phyloP scores from a whole-genome alignment of 2,888 invertebrate species.

The Andrena praecox region DNA sequence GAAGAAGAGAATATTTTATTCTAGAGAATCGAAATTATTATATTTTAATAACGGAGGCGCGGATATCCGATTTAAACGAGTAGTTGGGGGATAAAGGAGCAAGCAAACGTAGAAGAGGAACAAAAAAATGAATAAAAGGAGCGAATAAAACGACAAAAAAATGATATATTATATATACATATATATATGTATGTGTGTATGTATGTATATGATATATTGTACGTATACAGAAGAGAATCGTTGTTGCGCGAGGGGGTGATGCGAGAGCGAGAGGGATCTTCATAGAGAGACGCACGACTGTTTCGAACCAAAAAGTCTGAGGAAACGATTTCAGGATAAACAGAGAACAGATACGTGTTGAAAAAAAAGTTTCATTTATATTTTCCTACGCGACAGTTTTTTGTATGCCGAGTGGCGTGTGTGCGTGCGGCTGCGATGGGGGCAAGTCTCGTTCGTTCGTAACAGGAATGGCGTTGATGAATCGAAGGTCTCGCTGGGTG shows the following conservation, averaged over 20 bases:
- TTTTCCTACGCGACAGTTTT: constrained; percentile 75
- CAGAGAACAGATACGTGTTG: constrained; percentile 54
- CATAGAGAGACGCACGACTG: constrained; percentile 46
- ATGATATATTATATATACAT: constrained; percentile 18
- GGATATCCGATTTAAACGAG: constrained; percentile 54
- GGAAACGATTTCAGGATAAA: constrained; percentile 56
- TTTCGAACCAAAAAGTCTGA: constrained; percentile 72
- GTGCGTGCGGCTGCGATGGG: constrained; percentile 52
- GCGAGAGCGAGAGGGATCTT: constrained; percentile 3
- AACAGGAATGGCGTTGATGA: constrained; percentile 24
- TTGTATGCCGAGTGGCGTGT: constrained; percentile 64
- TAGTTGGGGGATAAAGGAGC: constrained; percentile 28
- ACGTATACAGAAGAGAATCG: neutral
- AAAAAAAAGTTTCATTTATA: constrained; percentile 72
- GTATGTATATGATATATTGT: neutral
- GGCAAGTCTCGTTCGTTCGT: constrained; percentile 51
- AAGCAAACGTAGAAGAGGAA: constrained; percentile 24
- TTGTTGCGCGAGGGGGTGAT: constrained; percentile 5
- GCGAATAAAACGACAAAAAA: constrained; percentile 25
- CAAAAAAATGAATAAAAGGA: constrained; percentile 11
- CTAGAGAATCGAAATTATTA: constrained; percentile 76
- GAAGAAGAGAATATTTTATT: constrained; percentile 65
- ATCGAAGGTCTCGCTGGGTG: constrained; percentile 19
- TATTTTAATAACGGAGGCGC: constrained; percentile 75
- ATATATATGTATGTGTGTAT: neutral